phyloP scores from a whole-genome alignment of 2,888 invertebrate species.

The Holacanthella duospinosa region DNA sequence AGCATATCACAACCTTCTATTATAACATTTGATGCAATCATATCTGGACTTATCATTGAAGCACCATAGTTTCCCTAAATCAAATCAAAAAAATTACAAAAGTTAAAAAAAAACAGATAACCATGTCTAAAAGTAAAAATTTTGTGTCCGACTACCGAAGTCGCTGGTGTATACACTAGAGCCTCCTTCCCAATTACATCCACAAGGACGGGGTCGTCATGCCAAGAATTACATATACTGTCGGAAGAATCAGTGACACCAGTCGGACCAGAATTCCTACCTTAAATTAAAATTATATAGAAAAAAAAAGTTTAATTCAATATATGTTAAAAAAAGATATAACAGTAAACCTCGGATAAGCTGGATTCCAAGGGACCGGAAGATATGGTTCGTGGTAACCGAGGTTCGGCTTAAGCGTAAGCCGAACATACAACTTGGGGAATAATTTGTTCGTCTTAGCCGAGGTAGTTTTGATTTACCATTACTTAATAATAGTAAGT shows the following conservation, averaged over 20 bases:
- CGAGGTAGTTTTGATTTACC: no score
- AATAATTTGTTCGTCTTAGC: no score
- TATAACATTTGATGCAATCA: constrained; percentile 40
- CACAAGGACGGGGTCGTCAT: constrained; percentile 35
- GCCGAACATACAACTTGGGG: no score
- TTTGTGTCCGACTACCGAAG: no score
- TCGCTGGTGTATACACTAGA: no score
- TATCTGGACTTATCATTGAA: neutral
- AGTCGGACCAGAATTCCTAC: no score
- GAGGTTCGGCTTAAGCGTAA: no score
- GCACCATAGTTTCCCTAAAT: neutral
- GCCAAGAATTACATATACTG: constrained; percentile 32
- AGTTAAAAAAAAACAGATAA: neutral
- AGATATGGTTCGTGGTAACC: no score
- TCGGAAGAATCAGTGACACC: constrained; percentile 6
- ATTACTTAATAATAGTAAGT: no score
- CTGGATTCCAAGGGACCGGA: no score
- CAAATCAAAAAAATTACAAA: neutral
- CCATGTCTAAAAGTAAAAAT: neutral
- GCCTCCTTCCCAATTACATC: constrained; percentile 37
- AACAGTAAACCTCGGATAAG: neutral
- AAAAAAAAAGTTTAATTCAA: neutral
- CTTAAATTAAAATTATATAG: no score
- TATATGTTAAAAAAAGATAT: neutral
- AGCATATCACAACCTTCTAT: constrained; percentile 66